Evolutionary conservation across 1,140 invertebrate species (phyloP).

Genomic region (Hyles vespertilio): DNA sequence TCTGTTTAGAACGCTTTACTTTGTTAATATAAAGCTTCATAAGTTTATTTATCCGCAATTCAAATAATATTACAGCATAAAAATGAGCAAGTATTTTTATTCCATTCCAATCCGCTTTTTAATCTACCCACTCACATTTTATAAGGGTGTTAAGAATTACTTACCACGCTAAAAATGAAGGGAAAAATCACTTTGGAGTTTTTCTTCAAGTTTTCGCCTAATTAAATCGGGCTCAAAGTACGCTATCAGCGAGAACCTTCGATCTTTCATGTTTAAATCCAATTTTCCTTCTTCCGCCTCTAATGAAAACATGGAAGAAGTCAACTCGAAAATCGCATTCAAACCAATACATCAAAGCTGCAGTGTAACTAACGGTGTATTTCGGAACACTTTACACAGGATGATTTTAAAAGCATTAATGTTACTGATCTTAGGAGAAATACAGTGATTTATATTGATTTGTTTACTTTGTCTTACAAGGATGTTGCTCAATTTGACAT

Average conservation of each 20-base stretch:
- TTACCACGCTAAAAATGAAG: slow-evolving; percentile 9
- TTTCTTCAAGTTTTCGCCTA: slow-evolving; percentile 37
- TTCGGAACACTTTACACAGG: too few species aligned
- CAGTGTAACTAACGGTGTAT: background rate
- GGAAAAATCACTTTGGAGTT: slow-evolving; percentile 18
- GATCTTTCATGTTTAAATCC: slow-evolving; percentile 60
- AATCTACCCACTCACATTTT: slow-evolving; percentile 9
- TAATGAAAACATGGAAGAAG: slow-evolving; percentile 50
- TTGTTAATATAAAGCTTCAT: too few species aligned
- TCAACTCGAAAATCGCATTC: slow-evolving; percentile 46
- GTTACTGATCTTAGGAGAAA: too few species aligned
- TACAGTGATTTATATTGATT: too few species aligned
- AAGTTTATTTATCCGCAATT: too few species aligned
- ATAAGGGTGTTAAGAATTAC: slow-evolving; percentile 11
- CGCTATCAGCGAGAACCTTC: slow-evolving; percentile 36
- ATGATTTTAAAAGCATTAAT: too few species aligned
- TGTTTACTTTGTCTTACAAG: too few species aligned
- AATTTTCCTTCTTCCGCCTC: slow-evolving; percentile 50
- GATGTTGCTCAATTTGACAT: too few species aligned
- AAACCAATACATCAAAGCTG: slow-evolving; percentile 40
- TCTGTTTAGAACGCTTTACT: too few species aligned
- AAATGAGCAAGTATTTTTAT: slow-evolving; percentile 2
- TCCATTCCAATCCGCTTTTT: slow-evolving; percentile 9
- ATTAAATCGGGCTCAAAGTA: slow-evolving; percentile 53
- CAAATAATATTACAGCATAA: too few species aligned